Percentiles rank a stretch among this genome's conserved stretches.
Evolutionary conservation across 2,888 invertebrate genomes (phyloP).

Genomic region (Bimastos eiseni): DNA sequence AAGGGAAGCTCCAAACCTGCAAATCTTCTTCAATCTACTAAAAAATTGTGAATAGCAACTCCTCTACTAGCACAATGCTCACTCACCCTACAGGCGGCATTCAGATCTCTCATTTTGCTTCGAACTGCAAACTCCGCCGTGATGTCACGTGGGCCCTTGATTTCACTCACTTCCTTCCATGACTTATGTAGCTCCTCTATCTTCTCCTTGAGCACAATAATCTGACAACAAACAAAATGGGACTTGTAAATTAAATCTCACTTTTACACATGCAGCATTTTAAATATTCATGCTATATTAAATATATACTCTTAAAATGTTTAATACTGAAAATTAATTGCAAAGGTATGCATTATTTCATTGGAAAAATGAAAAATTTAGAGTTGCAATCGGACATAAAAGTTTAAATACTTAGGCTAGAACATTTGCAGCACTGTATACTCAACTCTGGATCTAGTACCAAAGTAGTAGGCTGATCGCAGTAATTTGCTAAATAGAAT

Average conservation of each 20-base stretch:
- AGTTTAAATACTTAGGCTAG: too few species aligned
- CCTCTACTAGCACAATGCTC: too few species aligned
- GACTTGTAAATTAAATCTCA: background rate
- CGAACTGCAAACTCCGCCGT: constrained; percentile 73
- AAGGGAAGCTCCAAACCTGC: background rate
- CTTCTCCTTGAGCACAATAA: constrained; percentile 65
- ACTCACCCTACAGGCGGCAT: constrained; percentile 68
- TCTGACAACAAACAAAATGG: background rate
- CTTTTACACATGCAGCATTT: background rate
- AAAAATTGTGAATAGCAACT: background rate
- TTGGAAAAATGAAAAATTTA: background rate
- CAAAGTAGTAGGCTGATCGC: too few species aligned
- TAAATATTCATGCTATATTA: background rate
- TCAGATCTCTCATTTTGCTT: constrained; percentile 70
- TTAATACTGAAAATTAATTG: background rate
- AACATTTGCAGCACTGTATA: too few species aligned
- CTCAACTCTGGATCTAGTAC: too few species aligned
- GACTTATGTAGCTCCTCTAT: constrained; percentile 68
- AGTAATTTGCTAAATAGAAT: too few species aligned
- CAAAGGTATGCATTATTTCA: background rate
- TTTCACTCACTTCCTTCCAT: constrained; percentile 64
- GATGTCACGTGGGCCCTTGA: constrained; percentile 67
- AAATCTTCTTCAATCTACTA: background rate
- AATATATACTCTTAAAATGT: background rate
- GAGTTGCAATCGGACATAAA: too few species aligned